phyloP scores from a whole-genome alignment of 2,797 vertebrate species.

The Lacerta bilineata region DNA sequence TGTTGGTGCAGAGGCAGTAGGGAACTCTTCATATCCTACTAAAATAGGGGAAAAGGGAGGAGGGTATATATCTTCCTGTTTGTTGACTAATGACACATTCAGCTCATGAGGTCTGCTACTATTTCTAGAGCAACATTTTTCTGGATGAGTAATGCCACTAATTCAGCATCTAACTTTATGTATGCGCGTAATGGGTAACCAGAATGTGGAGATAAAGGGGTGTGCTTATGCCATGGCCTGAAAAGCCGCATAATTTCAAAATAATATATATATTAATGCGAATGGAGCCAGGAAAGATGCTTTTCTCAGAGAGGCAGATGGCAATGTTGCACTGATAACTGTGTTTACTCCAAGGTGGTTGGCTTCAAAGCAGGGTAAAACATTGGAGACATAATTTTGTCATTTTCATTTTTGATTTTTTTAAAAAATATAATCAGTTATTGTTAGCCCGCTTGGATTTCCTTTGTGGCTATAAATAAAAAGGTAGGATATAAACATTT shows the following conservation, averaged over 20 bases:
- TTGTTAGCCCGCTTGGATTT: neutral
- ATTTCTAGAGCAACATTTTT: constrained; percentile 71
- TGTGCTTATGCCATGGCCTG: constrained; percentile 57
- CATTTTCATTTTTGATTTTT: no score
- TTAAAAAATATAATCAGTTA: neutral
- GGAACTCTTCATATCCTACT: constrained; percentile 23
- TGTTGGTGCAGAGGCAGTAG: constrained; percentile 2
- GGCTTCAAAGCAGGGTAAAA: neutral
- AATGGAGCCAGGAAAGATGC: constrained; percentile 46
- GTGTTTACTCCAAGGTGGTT: neutral
- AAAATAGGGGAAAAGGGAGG: neutral
- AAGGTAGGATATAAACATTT: neutral
- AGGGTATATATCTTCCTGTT: constrained; percentile 40
- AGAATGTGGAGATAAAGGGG: constrained; percentile 52
- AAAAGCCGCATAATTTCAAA: constrained; percentile 70
- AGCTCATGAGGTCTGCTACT: constrained; percentile 70
- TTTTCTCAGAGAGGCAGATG: constrained; percentile 42
- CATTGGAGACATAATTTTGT: neutral
- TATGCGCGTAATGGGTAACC: constrained; percentile 43
- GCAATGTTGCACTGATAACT: neutral
- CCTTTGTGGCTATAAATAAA: neutral
- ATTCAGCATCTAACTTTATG: constrained; percentile 68
- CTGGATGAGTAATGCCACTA: constrained; percentile 70
- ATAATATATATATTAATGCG: constrained; percentile 58
- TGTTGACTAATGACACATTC: constrained; percentile 62